These are phyloP conservation scores for Rhabdomys pumilio DNA, from an alignment of 2,797 vertebrate genomes.

Conservation along the genomic window DNA sequence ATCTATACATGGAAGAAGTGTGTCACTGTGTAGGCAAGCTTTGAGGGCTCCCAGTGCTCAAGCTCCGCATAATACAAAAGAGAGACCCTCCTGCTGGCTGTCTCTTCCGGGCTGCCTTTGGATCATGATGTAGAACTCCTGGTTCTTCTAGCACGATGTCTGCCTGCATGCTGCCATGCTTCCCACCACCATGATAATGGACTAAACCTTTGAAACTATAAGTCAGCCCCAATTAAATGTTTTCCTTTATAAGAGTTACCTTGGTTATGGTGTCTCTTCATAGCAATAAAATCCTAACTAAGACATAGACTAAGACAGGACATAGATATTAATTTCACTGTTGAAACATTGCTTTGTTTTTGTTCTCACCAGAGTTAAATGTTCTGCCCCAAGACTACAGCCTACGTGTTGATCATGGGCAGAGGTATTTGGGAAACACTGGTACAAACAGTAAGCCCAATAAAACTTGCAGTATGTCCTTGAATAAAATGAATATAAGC, in stretches of 20 bases:
- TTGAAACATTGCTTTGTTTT: conserved; percentile 42
- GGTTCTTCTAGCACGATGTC: not conserved
- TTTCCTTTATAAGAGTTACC: not conserved
- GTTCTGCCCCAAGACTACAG: not conserved
- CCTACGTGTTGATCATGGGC: not conserved
- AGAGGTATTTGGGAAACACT: conserved; percentile 34
- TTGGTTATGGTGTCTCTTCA: not conserved
- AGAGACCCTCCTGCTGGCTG: not conserved
- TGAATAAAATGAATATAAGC: not conserved
- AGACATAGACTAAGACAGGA: not conserved
- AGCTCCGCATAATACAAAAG: not conserved
- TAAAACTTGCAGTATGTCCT: conserved; percentile 36
- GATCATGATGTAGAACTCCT: not conserved
- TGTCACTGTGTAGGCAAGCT: not conserved
- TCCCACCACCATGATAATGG: not conserved
- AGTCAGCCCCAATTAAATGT: not conserved
- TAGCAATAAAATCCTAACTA: not conserved
- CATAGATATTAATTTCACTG: conserved; percentile 27
- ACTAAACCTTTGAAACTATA: not conserved
- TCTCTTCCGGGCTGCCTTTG: not conserved
- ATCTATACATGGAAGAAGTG: not conserved
- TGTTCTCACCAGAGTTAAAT: conserved; percentile 46
- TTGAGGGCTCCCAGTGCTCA: not conserved
- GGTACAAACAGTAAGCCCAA: not conserved
- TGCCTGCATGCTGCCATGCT: not conserved